Evolutionary conservation across 2,797 vertebrate genomes (phyloP).

Genomic region (Chromobotia macracanthus): DNA sequence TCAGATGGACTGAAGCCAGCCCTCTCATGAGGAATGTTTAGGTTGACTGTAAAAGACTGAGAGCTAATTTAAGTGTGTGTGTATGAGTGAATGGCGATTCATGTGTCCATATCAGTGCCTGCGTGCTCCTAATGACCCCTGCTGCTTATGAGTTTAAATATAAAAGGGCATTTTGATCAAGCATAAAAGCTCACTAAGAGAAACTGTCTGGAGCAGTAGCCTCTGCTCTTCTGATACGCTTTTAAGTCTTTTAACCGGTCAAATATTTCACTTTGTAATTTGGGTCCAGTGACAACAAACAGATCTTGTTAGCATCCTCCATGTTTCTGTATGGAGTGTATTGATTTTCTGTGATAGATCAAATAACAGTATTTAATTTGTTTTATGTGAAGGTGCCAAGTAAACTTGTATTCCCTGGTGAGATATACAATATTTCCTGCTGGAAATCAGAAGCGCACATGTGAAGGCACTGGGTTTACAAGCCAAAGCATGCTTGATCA

Average conservation of each 20-base stretch:
- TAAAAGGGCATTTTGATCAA: conserved; percentile 75
- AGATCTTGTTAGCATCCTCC: conserved; percentile 53
- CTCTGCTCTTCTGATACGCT: conserved; percentile 40
- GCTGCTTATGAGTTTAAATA: conserved; percentile 59
- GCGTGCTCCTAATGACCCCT: conserved; percentile 60
- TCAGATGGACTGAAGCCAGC: conserved; percentile 32
- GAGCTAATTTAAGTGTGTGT: conserved; percentile 55
- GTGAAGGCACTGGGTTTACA: conserved; percentile 17
- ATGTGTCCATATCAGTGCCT: conserved; percentile 56
- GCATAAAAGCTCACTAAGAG: conserved; percentile 44
- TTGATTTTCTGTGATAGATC: conserved; percentile 58
- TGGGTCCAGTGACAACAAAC: conserved; percentile 51
- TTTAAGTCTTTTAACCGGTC: conserved; percentile 57
- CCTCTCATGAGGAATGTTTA: conserved; percentile 18
- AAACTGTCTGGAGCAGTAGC: conserved; percentile 38
- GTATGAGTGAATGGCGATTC: conserved; percentile 24
- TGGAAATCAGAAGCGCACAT: conserved; percentile 40
- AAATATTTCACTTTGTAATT: conserved; percentile 59
- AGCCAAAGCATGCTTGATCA: conserved; percentile 37
- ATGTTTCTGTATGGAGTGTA: conserved; percentile 47
- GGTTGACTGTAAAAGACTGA: conserved; percentile 54
- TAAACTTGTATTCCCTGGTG: conserved; percentile 54
- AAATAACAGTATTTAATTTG: conserved; percentile 59
- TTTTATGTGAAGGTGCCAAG: conserved; percentile 74
- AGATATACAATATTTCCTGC: conserved; percentile 49